Evolutionary conservation across 2,888 invertebrate species (phyloP).

Genomic region (Drosophila greeni): DNA sequence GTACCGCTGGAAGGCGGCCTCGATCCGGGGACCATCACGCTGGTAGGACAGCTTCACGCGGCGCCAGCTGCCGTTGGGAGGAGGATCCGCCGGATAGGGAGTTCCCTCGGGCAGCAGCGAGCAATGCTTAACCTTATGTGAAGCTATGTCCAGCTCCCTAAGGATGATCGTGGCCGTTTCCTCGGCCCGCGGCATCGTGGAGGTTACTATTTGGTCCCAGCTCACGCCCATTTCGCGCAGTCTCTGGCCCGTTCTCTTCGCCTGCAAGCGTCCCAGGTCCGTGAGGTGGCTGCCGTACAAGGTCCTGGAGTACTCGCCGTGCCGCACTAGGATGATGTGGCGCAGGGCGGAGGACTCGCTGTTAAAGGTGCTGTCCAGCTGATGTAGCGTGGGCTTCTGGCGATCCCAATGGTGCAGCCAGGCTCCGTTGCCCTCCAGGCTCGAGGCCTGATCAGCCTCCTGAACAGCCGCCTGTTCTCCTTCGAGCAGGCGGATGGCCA

Average conservation of each 20-base stretch:
- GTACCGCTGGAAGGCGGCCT: slow-evolving; percentile 95
- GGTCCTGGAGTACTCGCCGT: slow-evolving; percentile 93
- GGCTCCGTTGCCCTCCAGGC: slow-evolving; percentile 78
- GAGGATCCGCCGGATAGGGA: slow-evolving; percentile 95
- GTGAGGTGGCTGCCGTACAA: slow-evolving; percentile 89
- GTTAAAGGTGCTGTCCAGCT: slow-evolving; percentile 46
- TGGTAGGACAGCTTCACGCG: slow-evolving; percentile 92
- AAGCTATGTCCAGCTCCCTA: slow-evolving; percentile 82
- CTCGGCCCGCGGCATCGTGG: slow-evolving; percentile 95
- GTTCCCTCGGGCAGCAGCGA: slow-evolving; percentile 93
- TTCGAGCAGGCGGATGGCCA: slow-evolving; percentile 45
- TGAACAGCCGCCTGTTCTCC: not conserved
- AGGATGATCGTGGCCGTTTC: slow-evolving; percentile 93
- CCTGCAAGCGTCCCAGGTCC: slow-evolving; percentile 89
- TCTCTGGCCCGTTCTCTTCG: slow-evolving; percentile 89
- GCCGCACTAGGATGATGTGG: slow-evolving; percentile 93
- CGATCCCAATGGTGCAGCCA: slow-evolving; percentile 96
- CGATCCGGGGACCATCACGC: slow-evolving; percentile 95
- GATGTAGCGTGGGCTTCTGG: slow-evolving; percentile 84
- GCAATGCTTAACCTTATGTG: slow-evolving; percentile 83
- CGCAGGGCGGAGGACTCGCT: slow-evolving; percentile 81
- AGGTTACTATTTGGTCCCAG: slow-evolving; percentile 88
- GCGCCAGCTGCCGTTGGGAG: slow-evolving; percentile 89
- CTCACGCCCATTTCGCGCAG: slow-evolving; percentile 87
- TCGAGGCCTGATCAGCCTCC: not conserved